Evolutionary conservation across 1,140 invertebrate genomes (phyloP).

Genomic region (Brachionus rotundiformis): DNA sequence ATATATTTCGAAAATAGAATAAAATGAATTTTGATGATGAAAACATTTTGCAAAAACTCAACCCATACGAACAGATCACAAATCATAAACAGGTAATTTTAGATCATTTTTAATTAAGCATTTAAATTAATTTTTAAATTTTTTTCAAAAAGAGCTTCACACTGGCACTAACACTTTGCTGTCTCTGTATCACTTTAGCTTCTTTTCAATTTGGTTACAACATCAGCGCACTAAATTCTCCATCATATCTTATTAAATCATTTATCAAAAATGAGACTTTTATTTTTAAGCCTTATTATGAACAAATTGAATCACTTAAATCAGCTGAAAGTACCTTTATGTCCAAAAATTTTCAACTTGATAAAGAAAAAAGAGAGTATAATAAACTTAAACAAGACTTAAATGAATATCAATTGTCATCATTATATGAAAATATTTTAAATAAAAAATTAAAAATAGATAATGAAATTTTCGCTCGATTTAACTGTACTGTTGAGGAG

Average conservation of each 20-base stretch:
- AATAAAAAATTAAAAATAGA: not conserved
- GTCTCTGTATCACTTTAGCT: not conserved
- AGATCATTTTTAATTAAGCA: not conserved
- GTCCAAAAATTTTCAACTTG: not conserved
- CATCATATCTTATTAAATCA: not conserved
- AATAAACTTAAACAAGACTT: not conserved
- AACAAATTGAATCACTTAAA: not conserved
- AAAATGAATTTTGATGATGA: slow-evolving; percentile 1
- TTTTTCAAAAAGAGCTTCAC: not conserved
- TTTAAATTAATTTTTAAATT: not conserved
- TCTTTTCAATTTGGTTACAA: slow-evolving; percentile 50
- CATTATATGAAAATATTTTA: not conserved
- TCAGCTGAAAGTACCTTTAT: not conserved
- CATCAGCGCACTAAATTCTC: slow-evolving; percentile 32
- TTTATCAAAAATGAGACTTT: slow-evolving; percentile 18
- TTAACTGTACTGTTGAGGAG: not conserved
- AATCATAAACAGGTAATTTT: not conserved
- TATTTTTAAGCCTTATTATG: not conserved
- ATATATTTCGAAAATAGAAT: not conserved
- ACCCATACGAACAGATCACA: not conserved
- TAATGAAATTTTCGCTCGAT: not conserved
- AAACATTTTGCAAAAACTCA: not conserved
- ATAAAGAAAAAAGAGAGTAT: not conserved
- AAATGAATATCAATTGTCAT: not conserved
- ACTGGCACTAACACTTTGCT: slow-evolving; percentile 1